Base-by-base conservation (phyloP, 2,113 vertebrate species). In the Nyctibius bracteatus region DNA sequence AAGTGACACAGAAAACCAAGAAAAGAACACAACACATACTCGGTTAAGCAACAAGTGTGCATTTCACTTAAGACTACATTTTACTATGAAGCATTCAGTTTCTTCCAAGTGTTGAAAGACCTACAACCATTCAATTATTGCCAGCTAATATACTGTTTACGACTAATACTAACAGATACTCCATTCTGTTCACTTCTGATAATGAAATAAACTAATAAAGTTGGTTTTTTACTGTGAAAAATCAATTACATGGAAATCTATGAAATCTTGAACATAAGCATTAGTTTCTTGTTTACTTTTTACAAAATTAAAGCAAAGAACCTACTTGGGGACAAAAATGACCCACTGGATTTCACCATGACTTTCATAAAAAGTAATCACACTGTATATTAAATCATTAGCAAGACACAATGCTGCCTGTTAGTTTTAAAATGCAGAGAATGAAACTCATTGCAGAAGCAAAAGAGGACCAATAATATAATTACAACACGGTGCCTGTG, bases 401-500 rank as follows among this genome's bases (percentile, higher is more conserved):
- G 92, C 55, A 8, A 88, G 97, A 91, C 95, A 94, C 94, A 93
- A 49, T 1, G 77, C 93, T 96, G 98, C 96, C 96, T 90, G 94
- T 41, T 95, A 61, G 97, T 92, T 98, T 98, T 97, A 97, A 96
- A 96, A 98, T 96, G 97, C 96, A 96, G 97, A 92, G 98, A 97
- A 95, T 84, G 98, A 94, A 98, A 90, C 97, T 93, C 96, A 58
- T 93, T 91, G 97, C 93, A 96, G 97, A 98, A 97, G 98, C 97
- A 98, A 97, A 91, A 97, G 77, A 97, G 96, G 96, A 84, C 97
- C 98, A 97, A 97, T 75, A 97, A 98, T 92, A 79, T 98, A 98
- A 99, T 98, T 98, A 98, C 93, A 20, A 95, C 23, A 20, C 94
- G 68, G 96, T 71, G 97, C 97, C 97, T 91, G 93, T 79, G 97